Evolutionary conservation across 2,797 vertebrate genomes (phyloP), one percentile per base, ranked within the genome.

Genomic region (Cynopterus sphinx): DNA sequence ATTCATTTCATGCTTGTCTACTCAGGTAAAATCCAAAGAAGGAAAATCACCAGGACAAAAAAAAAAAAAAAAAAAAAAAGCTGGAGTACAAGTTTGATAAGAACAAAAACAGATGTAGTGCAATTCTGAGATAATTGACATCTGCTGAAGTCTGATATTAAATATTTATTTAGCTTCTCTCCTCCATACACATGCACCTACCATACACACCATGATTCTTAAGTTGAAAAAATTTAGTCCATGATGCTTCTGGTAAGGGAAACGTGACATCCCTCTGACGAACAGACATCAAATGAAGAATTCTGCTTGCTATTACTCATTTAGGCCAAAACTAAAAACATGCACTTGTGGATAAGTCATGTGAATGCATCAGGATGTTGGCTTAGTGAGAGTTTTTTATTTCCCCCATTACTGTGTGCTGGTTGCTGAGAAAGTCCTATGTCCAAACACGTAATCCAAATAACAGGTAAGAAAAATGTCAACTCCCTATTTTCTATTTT

Each of bases 1-100:
- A 90, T 90, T 88, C 93, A 98, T 97, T 97, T 97, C 95, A 97
- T 91, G 96, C 95, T 94, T 95, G 92, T 92, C 90, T 91, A 95
- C 85, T 94, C 94, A 95, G 81, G 93, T 96, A 94, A 97, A 97
- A 92, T 87, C 61, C 70, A 87, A 93, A 93, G 51, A 90, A 93
- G 59, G 86, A 90, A 93, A 85, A 53, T 55, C 84, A 85, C 43
- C 78, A 46, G n/a, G 43, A 83, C 9, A n/a, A n/a, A n/a, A n/a
- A n/a, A n/a, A 65, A 53, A 91, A 79, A 94, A 46, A 75, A 57
- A 61, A 63, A 84, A 63, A 21, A 33, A 21, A 55, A 95, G 74
- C 61, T 57, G 9, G 49, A 55, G 26, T 19, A 22, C 33, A 70
- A 73, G 5, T 59, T 74, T 81, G 39, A 36, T 6, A 43, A 78